Base-by-base conservation (phyloP, 1,140 invertebrate species). In the Calosoma granatense region DNA sequence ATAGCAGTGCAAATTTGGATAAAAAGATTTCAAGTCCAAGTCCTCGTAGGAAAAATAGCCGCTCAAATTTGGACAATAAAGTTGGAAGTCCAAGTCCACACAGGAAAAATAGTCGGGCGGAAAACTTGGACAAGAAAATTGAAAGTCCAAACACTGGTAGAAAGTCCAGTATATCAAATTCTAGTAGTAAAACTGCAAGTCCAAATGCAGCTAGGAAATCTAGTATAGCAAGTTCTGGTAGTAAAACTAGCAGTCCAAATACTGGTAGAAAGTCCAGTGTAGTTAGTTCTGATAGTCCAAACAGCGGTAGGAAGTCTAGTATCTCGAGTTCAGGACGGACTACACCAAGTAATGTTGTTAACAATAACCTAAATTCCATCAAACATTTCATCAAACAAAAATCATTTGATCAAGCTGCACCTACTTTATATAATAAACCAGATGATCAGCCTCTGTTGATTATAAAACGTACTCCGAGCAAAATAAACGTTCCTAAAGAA, bases 401-500 rank as follows among this genome's bases (percentile, higher is more conserved):
- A 47, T 47, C 41, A 47, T 47, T 47, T 47, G 41, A 47, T 17
- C 41, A 47, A 47, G 9, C 41, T 11, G 9, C 41, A 9, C 41
- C 41, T 47, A 3, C 9, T 17, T 17, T 17, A 17, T 47, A 47
- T 17, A 12, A 4, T 12, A 47, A 47, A 47, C 17, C 41, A 11
- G 41, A 47, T 12, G 41, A 47, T 17, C 41, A 70, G 61, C 70
- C 70, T 15, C 57, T 71, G 15, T 58, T 72, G 11, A 64, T 72
- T 9, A 72, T 72, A n/a, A 72, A 67, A 62, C 61, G 70, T 20
- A 70, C 70, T 1, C 70, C 70, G 0, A 72, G 68, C 57, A 72
- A 72, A 64, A 63, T 72, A 19, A 66, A 64, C 56, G 22, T 72
- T 36, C 69, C 70, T 0, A 62, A 64, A 58, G 70, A 70, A 59